Evolutionary conservation across 2,797 vertebrate genomes (phyloP).

Genomic region (Macroramphosus scolopax): DNA sequence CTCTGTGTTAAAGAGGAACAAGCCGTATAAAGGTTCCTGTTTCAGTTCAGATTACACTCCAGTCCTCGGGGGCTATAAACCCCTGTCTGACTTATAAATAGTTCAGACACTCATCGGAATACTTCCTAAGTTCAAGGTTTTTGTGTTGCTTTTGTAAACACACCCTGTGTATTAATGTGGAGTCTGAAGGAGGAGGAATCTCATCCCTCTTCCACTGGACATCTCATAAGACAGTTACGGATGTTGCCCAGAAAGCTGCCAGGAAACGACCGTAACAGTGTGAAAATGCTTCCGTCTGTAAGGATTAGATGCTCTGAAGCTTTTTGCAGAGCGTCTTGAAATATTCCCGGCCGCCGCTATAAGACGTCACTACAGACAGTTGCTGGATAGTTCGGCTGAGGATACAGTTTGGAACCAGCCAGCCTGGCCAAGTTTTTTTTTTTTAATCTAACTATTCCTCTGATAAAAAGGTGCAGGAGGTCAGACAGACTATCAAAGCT

Average conservation of each 20-base stretch:
- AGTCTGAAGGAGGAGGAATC: constrained; percentile 12
- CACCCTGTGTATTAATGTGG: constrained; percentile 1
- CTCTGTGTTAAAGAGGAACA: constrained; percentile 61
- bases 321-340: constrained; percentile 37
- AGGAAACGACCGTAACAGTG: constrained; percentile 48
- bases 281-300: constrained; percentile 42
- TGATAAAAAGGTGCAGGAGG: neutral
- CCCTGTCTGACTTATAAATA: constrained; percentile 46
- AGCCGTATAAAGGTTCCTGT: constrained; percentile 54
- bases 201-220: constrained; percentile 13
- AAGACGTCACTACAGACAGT: constrained; percentile 39
- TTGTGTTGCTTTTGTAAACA: constrained; percentile 16
- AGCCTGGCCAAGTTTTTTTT: no score
- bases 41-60: constrained; percentile 58
- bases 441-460: neutral
- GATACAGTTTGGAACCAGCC: no score
- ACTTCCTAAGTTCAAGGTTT: constrained; percentile 27
- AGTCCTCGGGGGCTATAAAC: constrained; percentile 46
- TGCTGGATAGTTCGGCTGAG: constrained; percentile 33
- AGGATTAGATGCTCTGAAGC: constrained; percentile 48
- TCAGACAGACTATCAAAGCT: neutral
- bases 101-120: constrained; percentile 34
- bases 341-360: constrained; percentile 25
- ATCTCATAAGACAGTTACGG: constrained; percentile 20
- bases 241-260: constrained; percentile 23